Evolutionary conservation across 2,888 invertebrate species (phyloP).

Genomic region (Brachyptera risi): DNA sequence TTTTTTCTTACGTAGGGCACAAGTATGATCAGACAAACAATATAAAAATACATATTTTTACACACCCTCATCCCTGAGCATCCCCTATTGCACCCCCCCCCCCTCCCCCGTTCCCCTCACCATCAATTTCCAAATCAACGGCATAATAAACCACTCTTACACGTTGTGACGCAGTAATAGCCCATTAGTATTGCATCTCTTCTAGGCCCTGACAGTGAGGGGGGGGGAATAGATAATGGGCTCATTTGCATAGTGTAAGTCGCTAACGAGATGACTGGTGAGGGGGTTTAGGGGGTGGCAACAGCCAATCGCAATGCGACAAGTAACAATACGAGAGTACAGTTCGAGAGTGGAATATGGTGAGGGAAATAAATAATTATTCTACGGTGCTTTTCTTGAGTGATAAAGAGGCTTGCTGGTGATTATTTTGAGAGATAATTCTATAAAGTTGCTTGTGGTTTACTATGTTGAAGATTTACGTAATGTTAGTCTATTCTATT

Average conservation of each 20-base stretch:
- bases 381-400: too few relatives aligned
- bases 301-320: background rate
- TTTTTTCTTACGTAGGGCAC: too few relatives aligned
- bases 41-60: too few relatives aligned
- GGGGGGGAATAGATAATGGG: constrained; percentile 1
- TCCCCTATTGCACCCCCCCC: background rate
- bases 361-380: too few relatives aligned
- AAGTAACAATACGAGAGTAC: background rate
- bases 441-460: too few relatives aligned
- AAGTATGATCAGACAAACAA: too few relatives aligned
- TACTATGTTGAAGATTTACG: too few relatives aligned
- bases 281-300: too few relatives aligned
- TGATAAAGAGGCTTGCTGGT: too few relatives aligned
- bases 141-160: background rate
- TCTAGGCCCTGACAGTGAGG: background rate
- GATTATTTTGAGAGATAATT: too few relatives aligned
- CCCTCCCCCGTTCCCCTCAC: background rate
- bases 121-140: background rate
- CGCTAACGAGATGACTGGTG: background rate
- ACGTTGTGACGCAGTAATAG: background rate
- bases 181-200: background rate
- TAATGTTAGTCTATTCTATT: too few relatives aligned
- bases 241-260: background rate
- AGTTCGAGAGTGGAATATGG: background rate
- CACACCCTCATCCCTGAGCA: background rate